Evolutionary conservation across 2,113 vertebrate genomes (phyloP).

Genomic region (Peucedramus taeniatus): DNA sequence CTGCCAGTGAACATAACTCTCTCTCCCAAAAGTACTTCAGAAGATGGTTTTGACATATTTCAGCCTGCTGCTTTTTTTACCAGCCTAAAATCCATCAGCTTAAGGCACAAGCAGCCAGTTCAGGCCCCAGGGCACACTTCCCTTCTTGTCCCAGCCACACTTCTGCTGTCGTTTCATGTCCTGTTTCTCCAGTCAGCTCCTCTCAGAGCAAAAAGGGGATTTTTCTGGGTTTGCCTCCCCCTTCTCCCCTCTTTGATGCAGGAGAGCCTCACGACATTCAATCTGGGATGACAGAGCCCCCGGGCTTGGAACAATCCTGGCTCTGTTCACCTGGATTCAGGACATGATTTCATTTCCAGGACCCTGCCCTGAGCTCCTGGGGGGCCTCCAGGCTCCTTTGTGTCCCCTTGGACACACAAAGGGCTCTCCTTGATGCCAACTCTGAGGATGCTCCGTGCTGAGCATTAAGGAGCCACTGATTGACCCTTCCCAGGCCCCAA

Average conservation of each 20-base stretch:
- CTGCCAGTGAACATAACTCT: neutral
- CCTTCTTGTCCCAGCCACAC: neutral
- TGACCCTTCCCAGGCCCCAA: neutral
- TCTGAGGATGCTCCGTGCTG: neutral
- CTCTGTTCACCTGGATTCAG: slow-evolving; percentile 16
- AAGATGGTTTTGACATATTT: neutral
- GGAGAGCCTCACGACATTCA: neutral
- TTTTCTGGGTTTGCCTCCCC: neutral
- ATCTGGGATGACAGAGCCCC: neutral
- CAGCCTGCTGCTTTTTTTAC: neutral
- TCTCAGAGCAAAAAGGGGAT: neutral
- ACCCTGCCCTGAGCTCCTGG: neutral
- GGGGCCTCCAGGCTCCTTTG: neutral
- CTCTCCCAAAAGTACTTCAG: neutral
- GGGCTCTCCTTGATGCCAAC: neutral
- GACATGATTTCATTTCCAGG: neutral
- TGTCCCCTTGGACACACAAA: rapidly evolving
- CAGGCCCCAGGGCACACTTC: neutral
- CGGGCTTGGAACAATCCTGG: neutral
- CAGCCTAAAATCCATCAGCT: neutral
- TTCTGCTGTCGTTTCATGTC: neutral
- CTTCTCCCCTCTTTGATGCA: neutral
- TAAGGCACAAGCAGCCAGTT: neutral
- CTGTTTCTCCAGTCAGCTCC: neutral
- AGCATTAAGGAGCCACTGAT: neutral